Evolutionary conservation across 2,797 vertebrate species (phyloP).

Genomic region (Atherinosoma microstoma): DNA sequence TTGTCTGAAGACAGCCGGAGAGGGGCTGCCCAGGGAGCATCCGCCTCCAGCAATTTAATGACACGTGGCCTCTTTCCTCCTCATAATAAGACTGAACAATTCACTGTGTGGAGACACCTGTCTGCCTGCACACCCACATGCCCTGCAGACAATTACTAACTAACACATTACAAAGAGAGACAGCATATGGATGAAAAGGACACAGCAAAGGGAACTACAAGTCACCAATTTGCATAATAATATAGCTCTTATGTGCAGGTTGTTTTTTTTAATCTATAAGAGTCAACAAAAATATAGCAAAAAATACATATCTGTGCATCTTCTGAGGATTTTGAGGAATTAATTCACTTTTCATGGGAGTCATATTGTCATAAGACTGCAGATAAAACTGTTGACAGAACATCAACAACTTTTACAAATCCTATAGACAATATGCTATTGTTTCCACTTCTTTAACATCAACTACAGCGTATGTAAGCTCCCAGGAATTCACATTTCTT

Average conservation of each 20-base stretch:
- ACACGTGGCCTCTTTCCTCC: constrained; percentile 40
- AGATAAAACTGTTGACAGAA: background rate
- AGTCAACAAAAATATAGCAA: background rate
- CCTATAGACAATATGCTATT: too few species aligned
- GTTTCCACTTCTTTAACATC: background rate
- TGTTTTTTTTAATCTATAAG: background rate
- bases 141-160: background rate
- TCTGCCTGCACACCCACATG: constrained; percentile 28
- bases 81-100: constrained; percentile 26
- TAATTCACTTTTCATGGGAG: background rate
- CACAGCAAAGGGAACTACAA: background rate
- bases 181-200: background rate
- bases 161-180: background rate
- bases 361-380: background rate
- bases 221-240: background rate
- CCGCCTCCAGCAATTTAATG: constrained; percentile 40
- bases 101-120: constrained; percentile 19
- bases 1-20: constrained; percentile 24
- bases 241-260: background rate
- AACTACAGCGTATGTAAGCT: background rate
- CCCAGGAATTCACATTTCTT: too few species aligned
- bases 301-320: background rate
- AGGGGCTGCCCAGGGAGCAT: constrained; percentile 19
- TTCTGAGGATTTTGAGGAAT: background rate
- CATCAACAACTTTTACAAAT: too few species aligned